Conservation (phyloP, 2,888 invertebrate species). For the Acanthococcus lagerstroemiae region DNA sequence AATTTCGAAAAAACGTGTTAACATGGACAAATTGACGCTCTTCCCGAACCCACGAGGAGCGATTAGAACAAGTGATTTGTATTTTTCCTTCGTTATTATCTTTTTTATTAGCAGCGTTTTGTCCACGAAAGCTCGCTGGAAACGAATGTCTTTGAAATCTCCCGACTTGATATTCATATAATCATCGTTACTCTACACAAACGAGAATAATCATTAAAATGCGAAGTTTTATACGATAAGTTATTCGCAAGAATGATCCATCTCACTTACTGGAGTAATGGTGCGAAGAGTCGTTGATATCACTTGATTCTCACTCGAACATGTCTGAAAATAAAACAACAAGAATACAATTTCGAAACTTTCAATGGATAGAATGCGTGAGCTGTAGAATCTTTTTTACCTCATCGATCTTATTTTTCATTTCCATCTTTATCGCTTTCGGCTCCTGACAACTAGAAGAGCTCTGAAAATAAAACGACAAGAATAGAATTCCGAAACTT, state of each 20-base stretch:
- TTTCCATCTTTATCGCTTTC: background rate
- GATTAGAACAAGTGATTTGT: background rate
- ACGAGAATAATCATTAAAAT: background rate
- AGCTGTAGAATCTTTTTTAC: too few relatives aligned
- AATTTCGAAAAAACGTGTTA: slow-evolving; percentile 3
- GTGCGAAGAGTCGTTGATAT: background rate
- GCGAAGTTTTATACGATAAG: background rate
- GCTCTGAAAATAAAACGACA: slow-evolving; percentile 1
- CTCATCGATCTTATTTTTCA: too few relatives aligned
- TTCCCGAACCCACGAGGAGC: background rate
- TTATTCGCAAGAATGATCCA: background rate
- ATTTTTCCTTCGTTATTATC: background rate
- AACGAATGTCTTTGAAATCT: background rate
- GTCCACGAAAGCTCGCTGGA: background rate
- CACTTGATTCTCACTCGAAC: too few relatives aligned
- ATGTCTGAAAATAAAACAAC: too few relatives aligned
- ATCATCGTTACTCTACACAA: background rate
- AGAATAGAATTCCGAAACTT: background rate
- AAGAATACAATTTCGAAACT: too few relatives aligned
- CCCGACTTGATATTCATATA: background rate
- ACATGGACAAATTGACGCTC: background rate
- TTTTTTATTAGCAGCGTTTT: background rate
- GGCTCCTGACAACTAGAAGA: background rate
- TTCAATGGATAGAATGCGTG: too few relatives aligned
- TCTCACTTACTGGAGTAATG: background rate